A percentile compares a stretch with the other conserved stretches of the same genome.
Conservation (phyloP, 2,888 invertebrate species). For the Seira ritae region DNA sequence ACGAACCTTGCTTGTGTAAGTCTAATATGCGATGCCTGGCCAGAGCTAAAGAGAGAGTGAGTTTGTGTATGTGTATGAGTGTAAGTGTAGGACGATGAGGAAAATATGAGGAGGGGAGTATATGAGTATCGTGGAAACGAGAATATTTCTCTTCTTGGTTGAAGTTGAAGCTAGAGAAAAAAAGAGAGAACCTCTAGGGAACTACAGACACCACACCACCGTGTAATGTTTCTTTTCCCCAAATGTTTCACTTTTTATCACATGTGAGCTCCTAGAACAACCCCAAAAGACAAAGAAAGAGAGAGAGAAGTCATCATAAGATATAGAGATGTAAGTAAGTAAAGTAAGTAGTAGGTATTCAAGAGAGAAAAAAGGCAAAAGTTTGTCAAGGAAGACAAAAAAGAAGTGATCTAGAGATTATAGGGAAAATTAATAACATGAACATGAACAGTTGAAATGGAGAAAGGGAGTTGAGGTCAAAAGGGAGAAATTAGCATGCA, state of each 20-base stretch:
- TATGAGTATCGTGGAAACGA: neutral
- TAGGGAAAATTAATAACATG: neutral
- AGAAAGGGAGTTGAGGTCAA: constrained; percentile 49
- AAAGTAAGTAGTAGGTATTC: too few relatives aligned
- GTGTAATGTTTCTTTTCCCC: constrained; percentile 66
- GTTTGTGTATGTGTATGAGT: too few relatives aligned
- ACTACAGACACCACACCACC: constrained; percentile 62
- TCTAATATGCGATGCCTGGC: neutral
- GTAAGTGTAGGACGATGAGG: constrained; percentile 59
- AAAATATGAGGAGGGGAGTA: constrained; percentile 49
- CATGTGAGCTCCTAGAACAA: constrained; percentile 56
- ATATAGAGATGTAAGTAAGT: neutral
- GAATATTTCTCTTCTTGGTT: constrained; percentile 34
- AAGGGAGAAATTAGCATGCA: constrained; percentile 58
- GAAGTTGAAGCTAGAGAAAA: constrained; percentile 54
- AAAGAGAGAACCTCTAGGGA: constrained; percentile 54
- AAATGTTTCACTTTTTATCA: constrained; percentile 66
- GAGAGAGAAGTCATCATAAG: constrained; percentile 4
- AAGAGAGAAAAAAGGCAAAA: neutral
- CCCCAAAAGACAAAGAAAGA: constrained; percentile 60
- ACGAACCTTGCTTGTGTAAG: constrained; percentile 31
- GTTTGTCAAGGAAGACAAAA: neutral
- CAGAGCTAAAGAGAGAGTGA: too few relatives aligned
- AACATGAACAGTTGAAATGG: neutral
- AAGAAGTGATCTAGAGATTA: neutral